Conservation (phyloP, 1,140 invertebrate species). For the Drosophila paulistorum region DNA sequence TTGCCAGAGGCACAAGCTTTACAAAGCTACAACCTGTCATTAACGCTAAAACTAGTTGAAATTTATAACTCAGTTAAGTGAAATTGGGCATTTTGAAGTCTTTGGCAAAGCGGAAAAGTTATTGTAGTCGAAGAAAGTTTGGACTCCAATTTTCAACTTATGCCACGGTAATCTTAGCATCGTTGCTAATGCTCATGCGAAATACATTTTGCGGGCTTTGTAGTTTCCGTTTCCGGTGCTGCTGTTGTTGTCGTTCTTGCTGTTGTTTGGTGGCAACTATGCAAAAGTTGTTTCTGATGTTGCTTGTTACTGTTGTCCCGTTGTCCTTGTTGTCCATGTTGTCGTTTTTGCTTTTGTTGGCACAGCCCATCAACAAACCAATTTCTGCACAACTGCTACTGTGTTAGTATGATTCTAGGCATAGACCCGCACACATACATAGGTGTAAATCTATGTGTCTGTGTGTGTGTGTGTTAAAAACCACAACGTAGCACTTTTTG, state of each 20-base stretch:
- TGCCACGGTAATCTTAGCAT: not conserved
- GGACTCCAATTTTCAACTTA: not conserved
- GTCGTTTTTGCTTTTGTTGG: constrained; percentile 28
- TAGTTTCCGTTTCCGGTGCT: constrained; percentile 26
- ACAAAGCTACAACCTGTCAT: too few species aligned
- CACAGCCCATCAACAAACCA: constrained; percentile 67
- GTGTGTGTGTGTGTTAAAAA: constrained; percentile 35
- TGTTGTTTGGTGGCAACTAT: constrained; percentile 40
- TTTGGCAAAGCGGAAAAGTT: too few species aligned
- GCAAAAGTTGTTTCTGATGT: constrained; percentile 24
- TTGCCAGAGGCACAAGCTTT: too few species aligned
- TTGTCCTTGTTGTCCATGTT: not conserved
- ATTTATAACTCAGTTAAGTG: too few species aligned
- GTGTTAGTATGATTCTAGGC: not conserved
- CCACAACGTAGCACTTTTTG: constrained; percentile 78
- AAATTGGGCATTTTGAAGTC: too few species aligned
- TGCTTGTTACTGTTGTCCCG: constrained; percentile 10
- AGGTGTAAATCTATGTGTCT: not conserved
- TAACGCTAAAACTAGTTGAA: too few species aligned
- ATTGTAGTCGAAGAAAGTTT: too few species aligned
- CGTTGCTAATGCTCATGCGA: not conserved
- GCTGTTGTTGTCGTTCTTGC: constrained; percentile 27
- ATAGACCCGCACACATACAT: not conserved
- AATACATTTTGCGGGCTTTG: not conserved
- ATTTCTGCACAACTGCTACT: constrained; percentile 69